These are phyloP conservation scores for Guaruba guarouba DNA, from an alignment of 2,113 vertebrate genomes.

Conservation along the genomic window DNA sequence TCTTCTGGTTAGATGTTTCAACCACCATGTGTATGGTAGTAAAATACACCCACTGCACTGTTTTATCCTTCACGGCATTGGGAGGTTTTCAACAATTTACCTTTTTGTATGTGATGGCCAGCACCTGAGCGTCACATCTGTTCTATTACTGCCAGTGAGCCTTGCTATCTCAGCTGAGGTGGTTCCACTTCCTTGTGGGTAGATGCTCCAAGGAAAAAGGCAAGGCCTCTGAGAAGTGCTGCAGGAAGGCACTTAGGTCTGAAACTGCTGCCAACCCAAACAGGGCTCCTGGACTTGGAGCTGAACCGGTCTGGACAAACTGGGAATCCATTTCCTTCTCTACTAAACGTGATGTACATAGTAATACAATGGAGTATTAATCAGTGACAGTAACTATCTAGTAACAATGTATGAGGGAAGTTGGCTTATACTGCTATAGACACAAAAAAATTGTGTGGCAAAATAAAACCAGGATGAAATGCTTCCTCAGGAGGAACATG, in stretches of 20 bases:
- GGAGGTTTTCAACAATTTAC: background rate
- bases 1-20: background rate
- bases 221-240: background rate
- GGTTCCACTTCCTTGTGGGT: background rate
- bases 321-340: background rate
- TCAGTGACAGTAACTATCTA: background rate
- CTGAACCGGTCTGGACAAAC: background rate
- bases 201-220: background rate
- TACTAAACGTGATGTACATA: fast-evolving
- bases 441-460: background rate
- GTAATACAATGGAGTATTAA: background rate
- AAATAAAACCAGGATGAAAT: background rate
- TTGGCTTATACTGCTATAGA: background rate
- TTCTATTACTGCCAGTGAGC: background rate
- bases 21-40: background rate
- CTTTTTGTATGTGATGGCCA: background rate
- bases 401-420: background rate
- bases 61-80: background rate
- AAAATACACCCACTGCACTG: background rate
- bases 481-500: background rate
- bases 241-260: background rate
- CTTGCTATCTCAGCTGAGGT: background rate
- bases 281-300: background rate
- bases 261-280: background rate
- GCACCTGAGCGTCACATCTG: background rate